Percentiles rank a stretch among this genome's conserved stretches.
phyloP scores from a whole-genome alignment of 2,113 vertebrate species.

The Lepus europaeus region DNA sequence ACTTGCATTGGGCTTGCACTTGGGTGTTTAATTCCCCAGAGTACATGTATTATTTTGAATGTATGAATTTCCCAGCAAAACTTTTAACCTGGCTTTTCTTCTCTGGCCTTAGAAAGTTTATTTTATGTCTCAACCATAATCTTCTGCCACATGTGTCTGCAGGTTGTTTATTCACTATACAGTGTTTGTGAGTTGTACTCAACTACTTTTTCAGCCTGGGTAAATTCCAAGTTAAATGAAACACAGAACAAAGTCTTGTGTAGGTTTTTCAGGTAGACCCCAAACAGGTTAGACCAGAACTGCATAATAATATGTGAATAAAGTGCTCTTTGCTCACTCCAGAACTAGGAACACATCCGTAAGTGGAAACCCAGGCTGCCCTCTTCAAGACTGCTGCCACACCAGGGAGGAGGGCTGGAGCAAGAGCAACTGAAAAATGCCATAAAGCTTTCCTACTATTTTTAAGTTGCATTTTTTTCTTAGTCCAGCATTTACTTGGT shows the following conservation, averaged over 20 bases:
- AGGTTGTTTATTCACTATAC: background rate
- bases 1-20: background rate
- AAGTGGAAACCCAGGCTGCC: background rate
- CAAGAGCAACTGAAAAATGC: background rate
- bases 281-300: background rate
- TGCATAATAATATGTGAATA: background rate
- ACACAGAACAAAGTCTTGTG: background rate
- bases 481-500: background rate
- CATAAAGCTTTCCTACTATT: background rate
- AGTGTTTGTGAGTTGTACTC: background rate
- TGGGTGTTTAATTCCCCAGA: background rate
- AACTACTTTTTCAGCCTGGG: background rate
- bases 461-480: background rate
- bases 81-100: background rate
- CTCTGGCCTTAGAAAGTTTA: background rate
- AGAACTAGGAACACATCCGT: background rate
- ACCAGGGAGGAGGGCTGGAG: background rate
- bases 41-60: constrained; percentile 3
- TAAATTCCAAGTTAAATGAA: background rate
- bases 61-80: background rate
- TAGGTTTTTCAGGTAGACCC: background rate
- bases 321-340: background rate
- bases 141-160: background rate
- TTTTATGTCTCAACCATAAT: background rate
- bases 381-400: background rate